Evolutionary conservation across 2,888 invertebrate species (phyloP).

Genomic region (Drosophila robusta): DNA sequence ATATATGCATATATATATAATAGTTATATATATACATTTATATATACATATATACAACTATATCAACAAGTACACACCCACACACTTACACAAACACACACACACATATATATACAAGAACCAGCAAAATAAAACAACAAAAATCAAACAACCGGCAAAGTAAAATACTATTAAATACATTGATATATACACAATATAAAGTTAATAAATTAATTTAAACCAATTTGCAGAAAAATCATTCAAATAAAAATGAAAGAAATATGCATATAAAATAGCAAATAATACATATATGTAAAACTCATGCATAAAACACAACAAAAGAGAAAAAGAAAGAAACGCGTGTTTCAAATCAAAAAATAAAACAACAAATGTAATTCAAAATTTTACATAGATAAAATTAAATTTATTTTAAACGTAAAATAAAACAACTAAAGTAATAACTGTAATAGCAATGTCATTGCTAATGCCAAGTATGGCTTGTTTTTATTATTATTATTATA

Average conservation of each 20-base stretch:
- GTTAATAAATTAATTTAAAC: slow-evolving; percentile 55
- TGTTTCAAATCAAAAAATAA: slow-evolving; percentile 7
- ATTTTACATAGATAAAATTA: slow-evolving; percentile 73
- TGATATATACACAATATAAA: slow-evolving; percentile 36
- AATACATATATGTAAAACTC: slow-evolving; percentile 44
- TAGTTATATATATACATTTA: slow-evolving; percentile 30
- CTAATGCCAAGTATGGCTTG: slow-evolving; percentile 60
- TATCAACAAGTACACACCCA: slow-evolving; percentile 34
- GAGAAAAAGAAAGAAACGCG: slow-evolving; percentile 1
- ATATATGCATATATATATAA: slow-evolving; percentile 47
- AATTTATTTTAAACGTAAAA: slow-evolving; percentile 70
- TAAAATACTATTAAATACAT: slow-evolving; percentile 32
- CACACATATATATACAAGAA: slow-evolving; percentile 12
- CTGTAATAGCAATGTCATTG: slow-evolving; percentile 63
- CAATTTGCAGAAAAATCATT: slow-evolving; percentile 38
- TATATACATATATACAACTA: slow-evolving; percentile 26
- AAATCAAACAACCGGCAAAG: slow-evolving; percentile 31
- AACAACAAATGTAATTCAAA: slow-evolving; percentile 40
- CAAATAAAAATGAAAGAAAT: slow-evolving; percentile 15
- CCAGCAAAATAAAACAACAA: slow-evolving; percentile 14
- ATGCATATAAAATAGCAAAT: slow-evolving; percentile 29
- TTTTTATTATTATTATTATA: slow-evolving; percentile 58
- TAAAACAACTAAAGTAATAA: slow-evolving; percentile 60
- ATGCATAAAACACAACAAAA: slow-evolving; percentile 31
- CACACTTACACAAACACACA: slow-evolving; percentile 16